These are phyloP conservation scores for Eledona agricola DNA, from an alignment of 2,888 invertebrate genomes.

Conservation along the genomic window DNA sequence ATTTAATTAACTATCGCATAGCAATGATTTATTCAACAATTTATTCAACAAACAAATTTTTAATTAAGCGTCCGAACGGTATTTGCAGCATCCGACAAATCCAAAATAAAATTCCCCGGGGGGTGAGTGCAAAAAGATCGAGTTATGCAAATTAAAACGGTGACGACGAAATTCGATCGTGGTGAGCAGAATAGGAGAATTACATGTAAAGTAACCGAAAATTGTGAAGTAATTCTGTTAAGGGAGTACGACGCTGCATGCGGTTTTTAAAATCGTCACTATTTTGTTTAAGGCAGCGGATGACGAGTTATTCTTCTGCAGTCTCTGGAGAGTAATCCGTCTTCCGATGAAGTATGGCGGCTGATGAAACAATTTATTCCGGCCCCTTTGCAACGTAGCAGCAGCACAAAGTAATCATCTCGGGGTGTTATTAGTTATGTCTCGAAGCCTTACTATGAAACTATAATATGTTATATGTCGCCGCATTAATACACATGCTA, in stretches of 20 bases:
- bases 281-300: too few relatives aligned
- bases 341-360: constrained; percentile 17
- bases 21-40: too few relatives aligned
- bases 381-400: constrained; percentile 26
- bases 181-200: constrained; percentile 18
- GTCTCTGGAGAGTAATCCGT: constrained; percentile 13
- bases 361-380: constrained; percentile 32
- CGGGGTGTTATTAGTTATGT: constrained; percentile 36
- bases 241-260: constrained; percentile 21
- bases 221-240: constrained; percentile 19
- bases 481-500: constrained; percentile 36
- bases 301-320: constrained; percentile 17
- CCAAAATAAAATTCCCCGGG: too few relatives aligned
- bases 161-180: constrained; percentile 19
- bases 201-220: constrained; percentile 24
- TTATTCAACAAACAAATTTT: too few relatives aligned
- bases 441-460: constrained; percentile 35
- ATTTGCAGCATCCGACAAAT: too few relatives aligned
- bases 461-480: constrained; percentile 35
- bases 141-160: too few relatives aligned
- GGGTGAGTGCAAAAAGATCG: too few relatives aligned
- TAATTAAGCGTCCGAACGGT: too few relatives aligned
- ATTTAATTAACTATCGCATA: too few relatives aligned
- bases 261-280: constrained; percentile 22
- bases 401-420: constrained; percentile 34